phyloP scores from a whole-genome alignment of 2,797 vertebrate genomes.

The Scarus forsteni region DNA sequence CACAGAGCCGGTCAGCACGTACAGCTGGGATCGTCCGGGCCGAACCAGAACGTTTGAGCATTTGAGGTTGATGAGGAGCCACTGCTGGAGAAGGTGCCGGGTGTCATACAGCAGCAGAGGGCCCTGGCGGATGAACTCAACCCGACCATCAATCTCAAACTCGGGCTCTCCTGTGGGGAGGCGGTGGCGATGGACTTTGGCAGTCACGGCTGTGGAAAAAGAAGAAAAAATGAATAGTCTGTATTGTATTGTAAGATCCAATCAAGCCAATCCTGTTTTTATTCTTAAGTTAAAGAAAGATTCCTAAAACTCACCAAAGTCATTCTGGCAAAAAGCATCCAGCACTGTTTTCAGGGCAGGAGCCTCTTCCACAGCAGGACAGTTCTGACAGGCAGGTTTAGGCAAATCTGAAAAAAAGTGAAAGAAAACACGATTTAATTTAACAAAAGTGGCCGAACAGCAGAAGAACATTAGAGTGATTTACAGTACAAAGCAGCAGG shows the following conservation, averaged over 20 bases:
- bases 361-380: conserved; percentile 85
- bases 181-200: conserved; percentile 85
- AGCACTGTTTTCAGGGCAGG: conserved; percentile 83
- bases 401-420: conserved; percentile 84
- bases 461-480: not conserved
- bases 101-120: conserved; percentile 89
- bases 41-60: conserved; percentile 82
- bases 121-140: conserved; percentile 88
- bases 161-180: conserved; percentile 76
- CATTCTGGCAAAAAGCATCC: conserved; percentile 86
- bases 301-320: conserved; percentile 85
- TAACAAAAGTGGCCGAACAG: not conserved
- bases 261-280: too few species aligned
- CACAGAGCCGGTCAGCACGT: conserved; percentile 86
- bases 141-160: conserved; percentile 86
- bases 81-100: conserved; percentile 87
- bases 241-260: not conserved
- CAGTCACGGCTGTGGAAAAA: conserved; percentile 84
- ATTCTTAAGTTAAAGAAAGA: too few species aligned
- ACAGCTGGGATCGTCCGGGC: conserved; percentile 83
- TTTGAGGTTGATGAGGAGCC: conserved; percentile 90
- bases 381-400: conserved; percentile 89
- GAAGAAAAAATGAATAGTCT: not conserved
- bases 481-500: too few species aligned
- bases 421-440: conserved; percentile 19